phyloP scores from a whole-genome alignment of 1,140 invertebrate species.

The Orius insidiosus region DNA sequence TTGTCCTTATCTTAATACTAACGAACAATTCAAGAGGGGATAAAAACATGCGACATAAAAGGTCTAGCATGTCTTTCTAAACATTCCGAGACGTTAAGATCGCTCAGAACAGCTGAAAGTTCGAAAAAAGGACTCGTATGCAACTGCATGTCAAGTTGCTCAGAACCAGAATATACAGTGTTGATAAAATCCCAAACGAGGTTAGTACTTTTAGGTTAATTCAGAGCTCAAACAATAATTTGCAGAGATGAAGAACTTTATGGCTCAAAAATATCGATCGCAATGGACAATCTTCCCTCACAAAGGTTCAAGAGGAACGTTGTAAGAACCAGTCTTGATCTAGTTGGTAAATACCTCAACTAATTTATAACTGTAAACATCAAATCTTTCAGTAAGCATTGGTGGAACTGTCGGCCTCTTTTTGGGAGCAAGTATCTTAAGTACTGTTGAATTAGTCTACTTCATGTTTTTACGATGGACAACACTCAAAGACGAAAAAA shows the following conservation, averaged over 20 bases:
- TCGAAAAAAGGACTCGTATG: conserved; percentile 32
- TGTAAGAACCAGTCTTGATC: conserved; percentile 37
- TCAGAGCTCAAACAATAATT: not conserved
- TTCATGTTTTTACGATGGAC: conserved; percentile 27
- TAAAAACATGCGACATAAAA: conserved; percentile 13
- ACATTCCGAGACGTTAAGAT: conserved; percentile 23
- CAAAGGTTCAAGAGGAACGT: conserved; percentile 41
- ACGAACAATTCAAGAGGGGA: too few relatives aligned
- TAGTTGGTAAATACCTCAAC: conserved; percentile 37
- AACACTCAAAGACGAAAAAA: too few relatives aligned
- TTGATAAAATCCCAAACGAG: conserved; percentile 4
- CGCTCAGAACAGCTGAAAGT: conserved; percentile 12
- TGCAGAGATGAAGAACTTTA: not conserved
- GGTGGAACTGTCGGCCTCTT: conserved; percentile 43
- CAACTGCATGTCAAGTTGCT: conserved; percentile 40
- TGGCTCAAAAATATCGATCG: conserved; percentile 31
- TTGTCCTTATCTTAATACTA: too few relatives aligned
- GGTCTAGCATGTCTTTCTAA: conserved; percentile 15
- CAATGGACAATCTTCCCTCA: conserved; percentile 34
- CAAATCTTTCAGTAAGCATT: conserved; percentile 33
- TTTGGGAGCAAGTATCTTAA: conserved; percentile 39
- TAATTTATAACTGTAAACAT: not conserved
- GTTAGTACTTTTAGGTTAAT: not conserved
- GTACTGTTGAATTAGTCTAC: conserved; percentile 39
- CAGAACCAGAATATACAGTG: conserved; percentile 32